Base-by-base conservation (phyloP, 2,888 invertebrate genomes). In the Eilema sororculum region DNA sequence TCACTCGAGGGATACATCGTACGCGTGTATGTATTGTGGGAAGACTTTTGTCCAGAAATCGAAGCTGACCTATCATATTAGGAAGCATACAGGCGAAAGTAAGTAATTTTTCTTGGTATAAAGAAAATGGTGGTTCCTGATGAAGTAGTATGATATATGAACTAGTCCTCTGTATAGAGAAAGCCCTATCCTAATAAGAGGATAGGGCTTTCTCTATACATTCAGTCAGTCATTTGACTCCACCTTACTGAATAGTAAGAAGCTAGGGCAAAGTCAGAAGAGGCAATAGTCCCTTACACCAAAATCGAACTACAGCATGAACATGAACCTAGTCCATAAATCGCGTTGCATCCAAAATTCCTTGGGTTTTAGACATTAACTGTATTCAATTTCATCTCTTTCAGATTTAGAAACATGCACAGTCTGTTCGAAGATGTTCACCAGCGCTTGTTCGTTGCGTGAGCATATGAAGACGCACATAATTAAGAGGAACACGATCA, bases 31-130 rank as follows among this genome's bases (percentile, higher is more conserved):
- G 64, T 95, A 95, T 77, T 96, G 96, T 78, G 96, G 95, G 0
- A 95, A 96, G 80, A 95, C 95, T 0, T 96, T 96, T 77, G 95
- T 94, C 0, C 96, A 96, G 86, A 96, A 96, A 78, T 96, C 96
- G 1, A 96, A 96, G 78, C 86, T 96, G 12, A 96, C 93, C 0
- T 96, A 96, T 78, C 96, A 96, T 79, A 94, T 96, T 52, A 86
- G 96, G 52, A 95, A 93, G 79, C 96, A 96, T 77, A 96, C 96
- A 0, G 96, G 96, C 30, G 96, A 96, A 85, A 96, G 96, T 95
- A 78, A 92, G 91, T 93, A 60, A 25, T 28, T 24, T 3, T 22
- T 13, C 3, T n/a, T 13, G 6, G 13, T 16, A 59, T 28, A 16
- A 46, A 25, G 20, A 63, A 25, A 1, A 24, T 1, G 13, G 37